Evolutionary conservation across 2,888 invertebrate genomes (phyloP), one percentile per base, ranked within the genome.

Genomic region (Heliconius charithonia): DNA sequence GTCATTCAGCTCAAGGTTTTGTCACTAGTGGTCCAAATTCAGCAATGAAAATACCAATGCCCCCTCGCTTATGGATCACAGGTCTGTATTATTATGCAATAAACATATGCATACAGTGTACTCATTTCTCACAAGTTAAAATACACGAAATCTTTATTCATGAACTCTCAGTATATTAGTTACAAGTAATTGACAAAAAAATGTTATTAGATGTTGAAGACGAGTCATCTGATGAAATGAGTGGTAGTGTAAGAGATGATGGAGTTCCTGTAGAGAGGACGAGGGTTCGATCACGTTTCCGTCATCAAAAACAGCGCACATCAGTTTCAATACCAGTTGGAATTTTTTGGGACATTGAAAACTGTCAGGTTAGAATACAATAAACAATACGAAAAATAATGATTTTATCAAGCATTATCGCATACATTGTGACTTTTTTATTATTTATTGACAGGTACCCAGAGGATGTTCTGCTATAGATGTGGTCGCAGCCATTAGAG

Each of bases 271-370:
- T 88, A 66, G 95, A 95, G 66, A 85, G 93, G 79, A 85, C 89
- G 45, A 87, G 92, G 80, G 90, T 93, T 59, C 88, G 93, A 85
- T 92, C 94, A 62, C 87, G 95, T 32, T 93, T 90, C 79, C 89
- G 95, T 37, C 91, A 93, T 82, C 91, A 93, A 80, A 94, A 93
- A 84, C 88, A 90, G 79, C 87, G 89, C 80, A 85, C 88, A 41
- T 84, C 84, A 73, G 81, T 77, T 65, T 88, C 83, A 86, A 85
- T 92, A 79, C 97, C 97, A 2, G 96, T 98, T 86, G 98, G 98
- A 73, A 97, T 98, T 83, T 98, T 98, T 92, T 98, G 98, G 98
- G 98, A 98, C 89, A 98, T 98, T 87, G 98, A 98, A 94, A 98
- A 98, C 90, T 98, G 98, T 90, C 97, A 97, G 91, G 97, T 97